Conservation (phyloP, 1,140 invertebrate genomes). For the Lysiphlebus fabarum region DNA sequence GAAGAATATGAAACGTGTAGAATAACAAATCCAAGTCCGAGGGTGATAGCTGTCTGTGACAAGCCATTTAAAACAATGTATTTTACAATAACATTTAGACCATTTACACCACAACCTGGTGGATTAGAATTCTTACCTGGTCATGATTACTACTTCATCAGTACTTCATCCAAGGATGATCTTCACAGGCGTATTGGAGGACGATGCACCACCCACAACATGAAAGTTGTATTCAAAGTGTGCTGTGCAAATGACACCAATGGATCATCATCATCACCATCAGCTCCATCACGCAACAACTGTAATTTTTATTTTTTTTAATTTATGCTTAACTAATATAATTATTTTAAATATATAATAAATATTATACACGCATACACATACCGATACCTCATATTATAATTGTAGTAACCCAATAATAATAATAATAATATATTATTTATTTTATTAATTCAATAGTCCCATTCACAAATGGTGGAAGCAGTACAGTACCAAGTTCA, state of each 20-base stretch:
- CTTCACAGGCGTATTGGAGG: constrained; percentile 86
- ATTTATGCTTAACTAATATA: neutral
- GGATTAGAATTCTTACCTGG: constrained; percentile 91
- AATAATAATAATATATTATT: too few relatives aligned
- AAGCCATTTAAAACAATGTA: constrained; percentile 92
- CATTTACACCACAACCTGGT: constrained; percentile 91
- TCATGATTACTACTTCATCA: constrained; percentile 95
- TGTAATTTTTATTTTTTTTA: constrained; percentile 35
- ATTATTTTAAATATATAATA: neutral
- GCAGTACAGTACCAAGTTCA: constrained; percentile 49
- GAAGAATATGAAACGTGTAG: constrained; percentile 94
- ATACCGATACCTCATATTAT: neutral
- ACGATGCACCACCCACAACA: constrained; percentile 86
- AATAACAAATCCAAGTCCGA: constrained; percentile 88
- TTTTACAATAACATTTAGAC: constrained; percentile 94
- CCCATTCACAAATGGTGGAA: constrained; percentile 37
- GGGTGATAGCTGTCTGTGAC: constrained; percentile 93
- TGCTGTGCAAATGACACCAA: constrained; percentile 68
- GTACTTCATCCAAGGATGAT: constrained; percentile 88
- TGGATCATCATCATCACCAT: constrained; percentile 46
- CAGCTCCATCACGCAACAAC: constrained; percentile 53
- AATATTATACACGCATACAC: constrained; percentile 8
- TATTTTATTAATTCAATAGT: constrained; percentile 34
- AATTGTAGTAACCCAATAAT: too few relatives aligned
- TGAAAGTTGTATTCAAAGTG: constrained; percentile 95